Evolutionary conservation across 2,113 vertebrate genomes (phyloP), one percentile per base, ranked within the genome.

Genomic region (Charadrius vociferus): DNA sequence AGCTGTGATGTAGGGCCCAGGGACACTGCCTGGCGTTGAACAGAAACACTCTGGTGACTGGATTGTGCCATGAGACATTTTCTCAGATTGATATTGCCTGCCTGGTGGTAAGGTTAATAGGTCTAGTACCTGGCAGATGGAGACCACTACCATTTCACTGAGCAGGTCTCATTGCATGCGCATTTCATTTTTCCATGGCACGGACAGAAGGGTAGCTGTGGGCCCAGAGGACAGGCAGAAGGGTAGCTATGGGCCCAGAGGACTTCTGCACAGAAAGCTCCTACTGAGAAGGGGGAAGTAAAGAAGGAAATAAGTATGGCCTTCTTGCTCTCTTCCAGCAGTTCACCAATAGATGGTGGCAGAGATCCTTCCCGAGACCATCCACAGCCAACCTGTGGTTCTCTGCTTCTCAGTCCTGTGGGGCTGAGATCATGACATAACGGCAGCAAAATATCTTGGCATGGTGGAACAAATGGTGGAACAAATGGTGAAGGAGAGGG

Each of bases 281-380:
- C 23, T 52, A 3, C 45, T 56, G 39, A 72, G 23, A 88, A 73
- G 0, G 19, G 10, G 8, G 4, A 45, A 65, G 27, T 6, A 30
- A 24, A 43, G 11, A 16, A 21, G 10, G 6, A 85, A 84, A 78
- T 6, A 22, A 41, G 14, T 43, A 32, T 55, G 23, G 8, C 12
- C 10, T 15, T 29, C 37, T 67, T 63, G 2, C 21, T 86, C 52
- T 84, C 41, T 91, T 93, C 55, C 29, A 78, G 41, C 10, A 74
- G 52, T 50, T 87, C 12, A 79, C 81, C 87, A 53, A 93, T 18
- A 96, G 86, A 74, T 95, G 83, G 89, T 79, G 63, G 29, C 63
- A 96, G 83, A 93, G 75, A 84, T 59, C 81, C 59, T 93, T 93
- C 65, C n/a, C 26, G 55, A 15, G 55, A 26, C 32, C 30, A 23